Evolutionary conservation across 2,888 invertebrate genomes (phyloP).

Genomic region (Loripinus fragilis): DNA sequence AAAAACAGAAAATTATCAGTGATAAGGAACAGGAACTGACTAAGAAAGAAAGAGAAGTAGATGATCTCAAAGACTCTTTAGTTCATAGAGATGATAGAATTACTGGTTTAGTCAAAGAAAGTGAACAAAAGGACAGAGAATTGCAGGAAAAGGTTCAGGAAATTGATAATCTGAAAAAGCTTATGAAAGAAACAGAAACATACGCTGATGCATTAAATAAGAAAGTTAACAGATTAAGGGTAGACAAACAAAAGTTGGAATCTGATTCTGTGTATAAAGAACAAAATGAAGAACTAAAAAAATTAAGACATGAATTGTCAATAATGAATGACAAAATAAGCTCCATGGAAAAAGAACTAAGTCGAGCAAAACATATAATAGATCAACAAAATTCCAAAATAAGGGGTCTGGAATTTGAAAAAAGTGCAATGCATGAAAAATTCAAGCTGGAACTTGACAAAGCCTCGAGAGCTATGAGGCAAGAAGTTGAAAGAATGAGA

Average conservation of each 20-base stretch:
- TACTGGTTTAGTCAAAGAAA: constrained; percentile 53
- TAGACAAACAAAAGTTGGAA: constrained; percentile 64
- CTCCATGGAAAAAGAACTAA: constrained; percentile 69
- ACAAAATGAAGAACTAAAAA: constrained; percentile 66
- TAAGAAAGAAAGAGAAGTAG: constrained; percentile 67
- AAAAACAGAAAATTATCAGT: constrained; percentile 60
- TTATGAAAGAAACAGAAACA: constrained; percentile 71
- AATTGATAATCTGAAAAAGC: constrained; percentile 66
- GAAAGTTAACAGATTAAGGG: constrained; percentile 63
- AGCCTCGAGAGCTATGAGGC: constrained; percentile 70
- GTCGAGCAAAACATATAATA: constrained; percentile 64
- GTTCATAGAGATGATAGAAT: constrained; percentile 66
- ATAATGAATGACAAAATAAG: constrained; percentile 65
- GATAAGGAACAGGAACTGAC: constrained; percentile 64
- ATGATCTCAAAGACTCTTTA: constrained; percentile 69
- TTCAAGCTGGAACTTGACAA: constrained; percentile 72
- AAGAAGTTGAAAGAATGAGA: constrained; percentile 75
- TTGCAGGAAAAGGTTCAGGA: constrained; percentile 68
- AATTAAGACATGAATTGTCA: constrained; percentile 65
- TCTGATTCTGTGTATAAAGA: constrained; percentile 60
- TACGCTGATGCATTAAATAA: constrained; percentile 69
- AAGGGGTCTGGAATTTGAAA: constrained; percentile 64
- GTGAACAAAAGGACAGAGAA: constrained; percentile 64
- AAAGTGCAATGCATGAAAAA: constrained; percentile 63
- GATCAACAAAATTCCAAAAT: constrained; percentile 70